Base-by-base conservation (phyloP, 2,113 vertebrate species). In the Phalacrocorax pelagicus region DNA sequence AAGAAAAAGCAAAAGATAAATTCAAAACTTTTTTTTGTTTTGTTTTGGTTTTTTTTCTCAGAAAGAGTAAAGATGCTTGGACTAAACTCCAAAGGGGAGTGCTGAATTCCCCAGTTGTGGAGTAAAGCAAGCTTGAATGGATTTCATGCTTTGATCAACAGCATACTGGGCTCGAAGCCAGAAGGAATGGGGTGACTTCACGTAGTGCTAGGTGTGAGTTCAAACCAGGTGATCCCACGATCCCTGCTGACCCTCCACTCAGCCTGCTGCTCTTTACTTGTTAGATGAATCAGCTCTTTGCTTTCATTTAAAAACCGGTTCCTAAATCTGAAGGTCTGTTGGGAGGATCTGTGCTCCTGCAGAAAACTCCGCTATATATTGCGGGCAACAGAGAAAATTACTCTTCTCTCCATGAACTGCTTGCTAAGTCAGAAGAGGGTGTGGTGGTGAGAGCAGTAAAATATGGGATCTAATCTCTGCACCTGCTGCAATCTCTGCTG, bases 381-480 rank as follows among this genome's bases (percentile, higher is more conserved):
- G 40, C 12, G 6, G 15, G 32, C 23, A 16, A 26, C 1, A 11
- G 34, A 63, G 78, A 65, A 58, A 44, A 62, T 54, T 4, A 26
- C 26, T 65, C 49, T 70, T 81, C 59, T 32, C 65, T 65, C n/a
- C 47, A 15, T 4, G 0, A 81, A 36, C 54, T 54, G 11, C 86
- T 91, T 73, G 55, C 32, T 61, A 89, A 96, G 71, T 82, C 62
- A 70, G 77, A 70, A 29, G 40, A 75, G 19, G 78, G 57, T 57
- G 86, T 57, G 73, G 82, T 81, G 92, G 75, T 57, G 51, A n/a
- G 13, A 78, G 65, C 61, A 29, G 61, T 94, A 78, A 94, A 94
- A 94, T 81, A 94, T 12, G 61, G 81, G 80, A 63, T 61, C 42
- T 69, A 59, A 93, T 96, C 87, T 86, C 6, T 49, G 87, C 84